These are phyloP conservation scores for Druceiella hillmani DNA, from an alignment of 2,888 invertebrate species.

Conservation along the genomic window DNA sequence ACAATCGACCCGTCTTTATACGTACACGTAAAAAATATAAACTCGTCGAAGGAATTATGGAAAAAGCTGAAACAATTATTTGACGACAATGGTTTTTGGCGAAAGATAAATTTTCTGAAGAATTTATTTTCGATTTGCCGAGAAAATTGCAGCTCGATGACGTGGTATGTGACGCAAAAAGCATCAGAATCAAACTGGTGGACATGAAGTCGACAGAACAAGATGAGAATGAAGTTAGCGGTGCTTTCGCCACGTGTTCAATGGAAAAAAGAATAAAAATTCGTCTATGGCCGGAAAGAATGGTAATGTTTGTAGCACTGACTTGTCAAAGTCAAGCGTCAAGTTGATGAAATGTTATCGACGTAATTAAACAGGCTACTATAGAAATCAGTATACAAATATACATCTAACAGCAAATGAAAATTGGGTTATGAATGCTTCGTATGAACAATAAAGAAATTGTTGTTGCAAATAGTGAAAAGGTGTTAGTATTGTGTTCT, in stretches of 20 bases:
- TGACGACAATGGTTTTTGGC: slow-evolving; percentile 3
- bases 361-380: no score
- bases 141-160: no score
- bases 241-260: no score
- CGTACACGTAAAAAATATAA: slow-evolving; percentile 2
- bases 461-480: slow-evolving; percentile 11
- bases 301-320: no score
- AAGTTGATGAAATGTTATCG: no score
- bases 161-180: no score
- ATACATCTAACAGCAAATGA: slow-evolving; percentile 17
- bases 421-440: slow-evolving; percentile 9
- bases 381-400: slow-evolving; percentile 19
- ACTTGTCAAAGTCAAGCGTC: no score
- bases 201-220: no score
- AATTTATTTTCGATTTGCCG: no score
- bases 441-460: slow-evolving; percentile 9
- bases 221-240: no score
- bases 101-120: slow-evolving; percentile 7
- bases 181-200: no score
- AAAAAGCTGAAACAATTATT: slow-evolving; percentile 7
- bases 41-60: slow-evolving; percentile 1
- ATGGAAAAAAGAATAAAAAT: not conserved
- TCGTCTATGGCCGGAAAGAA: slow-evolving; percentile 1
- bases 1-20: slow-evolving; percentile 7
- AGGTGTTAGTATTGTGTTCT: slow-evolving; percentile 11